Evolutionary conservation across 2,113 vertebrate genomes (phyloP).

Genomic region (Diphyllodes magnificus): DNA sequence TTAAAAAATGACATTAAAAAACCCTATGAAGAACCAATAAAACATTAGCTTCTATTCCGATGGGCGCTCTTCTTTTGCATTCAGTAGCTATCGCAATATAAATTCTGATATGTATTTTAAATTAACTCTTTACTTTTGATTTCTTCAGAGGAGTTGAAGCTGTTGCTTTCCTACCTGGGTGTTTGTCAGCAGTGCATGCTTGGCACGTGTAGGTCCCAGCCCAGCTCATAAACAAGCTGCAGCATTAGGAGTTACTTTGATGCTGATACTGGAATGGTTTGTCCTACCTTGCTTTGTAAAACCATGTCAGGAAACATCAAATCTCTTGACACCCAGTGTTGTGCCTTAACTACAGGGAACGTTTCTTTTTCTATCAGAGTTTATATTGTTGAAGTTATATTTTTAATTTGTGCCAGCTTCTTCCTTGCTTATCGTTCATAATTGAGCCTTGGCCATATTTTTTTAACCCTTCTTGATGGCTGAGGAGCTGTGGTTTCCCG

Average conservation of each 20-base stretch:
- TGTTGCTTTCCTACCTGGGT: background rate
- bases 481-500: background rate
- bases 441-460: background rate
- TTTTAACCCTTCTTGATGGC: background rate
- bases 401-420: background rate
- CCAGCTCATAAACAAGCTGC: background rate
- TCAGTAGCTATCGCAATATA: background rate
- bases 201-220: background rate
- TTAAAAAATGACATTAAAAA: background rate
- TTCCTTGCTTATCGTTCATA: background rate
- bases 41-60: background rate
- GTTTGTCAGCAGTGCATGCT: background rate
- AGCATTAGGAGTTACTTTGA: background rate
- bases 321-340: background rate
- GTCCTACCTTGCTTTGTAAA: background rate
- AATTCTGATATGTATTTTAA: background rate
- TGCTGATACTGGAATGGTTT: background rate
- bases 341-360: background rate
- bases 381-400: background rate
- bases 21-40: background rate
- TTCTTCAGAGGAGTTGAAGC: background rate
- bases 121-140: background rate
- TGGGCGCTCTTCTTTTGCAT: background rate
- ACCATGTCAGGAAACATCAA: background rate
- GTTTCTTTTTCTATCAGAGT: background rate